These are phyloP conservation scores for Nebria brevicollis DNA, from an alignment of 2,888 invertebrate genomes.

Conservation along the genomic window DNA sequence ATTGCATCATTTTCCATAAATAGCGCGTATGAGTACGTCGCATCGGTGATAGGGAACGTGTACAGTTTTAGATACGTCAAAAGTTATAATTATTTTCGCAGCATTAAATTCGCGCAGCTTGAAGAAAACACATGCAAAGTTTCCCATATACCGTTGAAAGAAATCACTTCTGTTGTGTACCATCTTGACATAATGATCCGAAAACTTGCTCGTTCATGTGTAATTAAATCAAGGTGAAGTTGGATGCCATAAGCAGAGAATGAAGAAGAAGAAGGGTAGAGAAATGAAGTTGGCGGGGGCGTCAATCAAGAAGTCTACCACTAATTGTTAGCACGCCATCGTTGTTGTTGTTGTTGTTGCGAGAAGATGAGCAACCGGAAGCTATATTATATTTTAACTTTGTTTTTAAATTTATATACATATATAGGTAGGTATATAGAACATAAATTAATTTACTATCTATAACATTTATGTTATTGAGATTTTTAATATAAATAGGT, in stretches of 20 bases:
- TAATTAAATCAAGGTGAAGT: conserved; percentile 37
- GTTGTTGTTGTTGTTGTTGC: background rate
- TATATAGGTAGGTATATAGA: no score
- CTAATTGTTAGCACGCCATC: background rate
- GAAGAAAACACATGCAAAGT: no score
- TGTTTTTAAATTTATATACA: no score
- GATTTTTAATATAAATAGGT: no score
- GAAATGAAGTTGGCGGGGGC: background rate
- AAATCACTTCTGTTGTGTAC: conserved; percentile 28
- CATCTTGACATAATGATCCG: conserved; percentile 43
- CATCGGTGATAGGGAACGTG: no score
- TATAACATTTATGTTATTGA: no score
- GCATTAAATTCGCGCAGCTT: no score
- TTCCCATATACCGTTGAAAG: conserved; percentile 10
- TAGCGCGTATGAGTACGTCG: no score
- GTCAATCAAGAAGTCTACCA: background rate
- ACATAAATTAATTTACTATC: no score
- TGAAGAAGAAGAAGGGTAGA: background rate
- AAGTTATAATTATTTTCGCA: no score
- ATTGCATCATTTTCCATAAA: no score
- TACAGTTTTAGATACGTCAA: no score
- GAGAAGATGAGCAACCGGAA: background rate
- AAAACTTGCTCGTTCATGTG: conserved; percentile 45
- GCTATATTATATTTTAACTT: background rate
- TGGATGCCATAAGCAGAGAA: conserved; percentile 11